Evolutionary conservation across 2,113 vertebrate genomes (phyloP).

Genomic region (Ctenodactylus gundi): DNA sequence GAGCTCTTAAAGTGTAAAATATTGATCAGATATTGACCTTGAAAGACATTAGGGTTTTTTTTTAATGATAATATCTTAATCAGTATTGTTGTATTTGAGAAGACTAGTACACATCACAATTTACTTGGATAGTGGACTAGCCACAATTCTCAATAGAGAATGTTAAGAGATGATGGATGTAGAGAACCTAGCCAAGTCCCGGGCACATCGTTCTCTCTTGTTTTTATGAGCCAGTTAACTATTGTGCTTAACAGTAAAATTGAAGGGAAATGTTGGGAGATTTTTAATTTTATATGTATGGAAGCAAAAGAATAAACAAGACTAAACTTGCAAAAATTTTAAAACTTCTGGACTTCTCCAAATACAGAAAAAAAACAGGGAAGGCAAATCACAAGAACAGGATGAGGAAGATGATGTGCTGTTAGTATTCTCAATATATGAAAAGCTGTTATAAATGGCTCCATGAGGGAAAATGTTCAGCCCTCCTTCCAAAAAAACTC

Average conservation of each 20-base stretch:
- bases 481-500: neutral
- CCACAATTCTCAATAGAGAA: neutral
- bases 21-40: conserved; percentile 23
- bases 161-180: neutral
- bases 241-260: neutral
- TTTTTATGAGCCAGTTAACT: neutral
- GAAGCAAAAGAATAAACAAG: conserved; percentile 10
- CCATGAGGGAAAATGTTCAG: neutral
- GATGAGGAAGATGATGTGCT: neutral
- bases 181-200: neutral
- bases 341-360: neutral
- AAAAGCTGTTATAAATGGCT: neutral
- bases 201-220: neutral
- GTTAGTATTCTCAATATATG: neutral
- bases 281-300: neutral
- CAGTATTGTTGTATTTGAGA: neutral
- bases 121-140: neutral
- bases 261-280: neutral
- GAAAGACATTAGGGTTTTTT: conserved; percentile 9
- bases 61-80: neutral
- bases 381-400: neutral
- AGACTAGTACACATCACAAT: neutral
- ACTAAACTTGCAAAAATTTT: neutral
- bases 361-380: neutral
- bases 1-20: neutral